Conservation (phyloP, 2,113 vertebrate genomes). For the Pituophis catenifer region DNA sequence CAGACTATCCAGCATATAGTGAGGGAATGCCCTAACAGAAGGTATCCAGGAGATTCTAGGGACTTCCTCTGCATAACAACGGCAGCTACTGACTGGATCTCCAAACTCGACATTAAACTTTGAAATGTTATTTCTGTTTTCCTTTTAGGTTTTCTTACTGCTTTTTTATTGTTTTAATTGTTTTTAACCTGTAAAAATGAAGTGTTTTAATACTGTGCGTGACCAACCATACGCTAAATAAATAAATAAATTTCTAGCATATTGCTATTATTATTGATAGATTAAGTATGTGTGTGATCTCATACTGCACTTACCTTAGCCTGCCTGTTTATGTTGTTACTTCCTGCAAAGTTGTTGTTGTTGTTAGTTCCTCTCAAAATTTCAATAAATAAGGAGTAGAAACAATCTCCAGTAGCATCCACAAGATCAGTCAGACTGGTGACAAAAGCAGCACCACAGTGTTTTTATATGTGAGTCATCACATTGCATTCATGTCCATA, state of each 20-base stretch:
- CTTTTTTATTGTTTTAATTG: no score
- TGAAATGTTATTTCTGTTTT: no score
- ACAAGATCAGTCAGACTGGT: background rate
- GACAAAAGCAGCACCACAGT: background rate
- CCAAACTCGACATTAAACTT: no score
- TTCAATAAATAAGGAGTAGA: background rate
- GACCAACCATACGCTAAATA: no score
- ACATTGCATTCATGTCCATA: background rate
- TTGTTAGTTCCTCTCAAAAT: background rate
- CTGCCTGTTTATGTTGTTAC: background rate
- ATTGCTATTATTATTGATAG: background rate
- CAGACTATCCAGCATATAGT: no score
- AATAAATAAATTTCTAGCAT: background rate
- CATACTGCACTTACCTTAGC: background rate
- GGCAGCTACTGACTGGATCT: no score
- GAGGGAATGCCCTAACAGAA: no score
- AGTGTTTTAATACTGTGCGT: no score
- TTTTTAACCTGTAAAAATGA: no score
- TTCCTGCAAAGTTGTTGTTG: background rate
- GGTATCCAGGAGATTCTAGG: no score
- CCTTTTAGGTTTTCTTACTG: no score
- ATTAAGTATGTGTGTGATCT: background rate
- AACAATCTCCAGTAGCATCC: background rate
- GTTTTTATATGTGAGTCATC: background rate
- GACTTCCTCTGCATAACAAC: no score